Conservation (phyloP, 2,888 invertebrate species). For the Oxyteleia sp. region DNA sequence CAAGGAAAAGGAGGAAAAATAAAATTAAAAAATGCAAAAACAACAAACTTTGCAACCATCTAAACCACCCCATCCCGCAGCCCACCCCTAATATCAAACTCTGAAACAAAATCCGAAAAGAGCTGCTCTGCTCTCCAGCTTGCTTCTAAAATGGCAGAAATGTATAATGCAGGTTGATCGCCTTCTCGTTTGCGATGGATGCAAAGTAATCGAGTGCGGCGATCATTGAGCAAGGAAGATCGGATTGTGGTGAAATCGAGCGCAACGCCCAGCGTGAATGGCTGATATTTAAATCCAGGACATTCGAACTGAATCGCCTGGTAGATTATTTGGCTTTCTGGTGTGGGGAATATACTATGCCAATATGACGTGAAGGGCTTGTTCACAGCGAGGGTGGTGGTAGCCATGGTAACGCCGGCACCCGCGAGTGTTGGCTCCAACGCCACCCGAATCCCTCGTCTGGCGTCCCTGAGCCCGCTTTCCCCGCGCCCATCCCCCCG, state of each 20-base stretch:
- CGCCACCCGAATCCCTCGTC: constrained; percentile 89
- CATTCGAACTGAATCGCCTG: constrained; percentile 82
- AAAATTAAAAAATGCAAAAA: too few relatives aligned
- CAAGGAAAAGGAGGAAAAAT: too few relatives aligned
- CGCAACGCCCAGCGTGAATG: constrained; percentile 71
- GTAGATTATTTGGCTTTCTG: constrained; percentile 85
- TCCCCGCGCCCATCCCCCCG: constrained; percentile 61
- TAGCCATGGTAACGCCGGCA: constrained; percentile 90
- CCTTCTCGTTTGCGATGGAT: constrained; percentile 66
- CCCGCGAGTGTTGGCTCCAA: constrained; percentile 89
- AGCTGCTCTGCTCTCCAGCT: neutral
- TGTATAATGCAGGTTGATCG: constrained; percentile 62
- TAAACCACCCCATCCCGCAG: neutral
- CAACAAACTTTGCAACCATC: neutral
- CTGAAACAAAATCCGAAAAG: neutral
- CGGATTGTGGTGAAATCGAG: constrained; percentile 74
- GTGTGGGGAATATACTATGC: constrained; percentile 86
- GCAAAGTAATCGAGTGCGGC: constrained; percentile 71
- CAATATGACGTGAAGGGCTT: constrained; percentile 86
- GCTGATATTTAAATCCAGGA: constrained; percentile 75
- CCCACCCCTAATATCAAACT: neutral
- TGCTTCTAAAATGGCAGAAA: constrained; percentile 55
- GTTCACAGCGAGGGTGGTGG: constrained; percentile 88
- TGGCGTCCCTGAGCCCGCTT: constrained; percentile 78
- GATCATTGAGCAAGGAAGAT: constrained; percentile 73